These are phyloP conservation scores for Molanna angustata DNA, from an alignment of 2,888 invertebrate genomes.

Conservation along the genomic window DNA sequence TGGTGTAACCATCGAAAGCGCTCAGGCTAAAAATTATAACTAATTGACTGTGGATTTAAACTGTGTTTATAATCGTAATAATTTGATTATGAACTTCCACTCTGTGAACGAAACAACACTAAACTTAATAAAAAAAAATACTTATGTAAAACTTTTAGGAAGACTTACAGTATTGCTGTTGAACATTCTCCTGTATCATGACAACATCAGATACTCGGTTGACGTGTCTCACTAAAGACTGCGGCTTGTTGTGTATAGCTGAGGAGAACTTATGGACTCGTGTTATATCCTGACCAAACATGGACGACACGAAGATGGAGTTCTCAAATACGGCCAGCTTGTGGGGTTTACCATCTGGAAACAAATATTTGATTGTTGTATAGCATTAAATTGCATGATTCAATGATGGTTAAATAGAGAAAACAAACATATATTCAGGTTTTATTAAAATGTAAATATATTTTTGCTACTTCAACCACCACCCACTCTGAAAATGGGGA, in stretches of 20 bases:
- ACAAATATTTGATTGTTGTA: conserved; percentile 27
- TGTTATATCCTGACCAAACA: conserved; percentile 60
- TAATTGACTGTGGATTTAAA: neutral
- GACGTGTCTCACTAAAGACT: conserved; percentile 54
- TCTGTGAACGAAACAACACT: no score
- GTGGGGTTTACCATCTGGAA: conserved; percentile 60
- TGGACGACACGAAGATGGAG: conserved; percentile 63
- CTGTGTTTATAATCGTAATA: no score
- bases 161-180: conserved; percentile 50
- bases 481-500: no score
- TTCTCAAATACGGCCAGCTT: conserved; percentile 75
- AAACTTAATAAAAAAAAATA: no score
- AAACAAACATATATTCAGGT: no score
- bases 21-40: no score
- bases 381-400: no score
- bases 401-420: no score
- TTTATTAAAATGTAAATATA: no score
- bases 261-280: conserved; percentile 69
- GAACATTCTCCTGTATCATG: conserved; percentile 66
- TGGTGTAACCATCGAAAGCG: no score
- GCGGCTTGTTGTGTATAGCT: conserved; percentile 53
- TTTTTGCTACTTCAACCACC: no score
- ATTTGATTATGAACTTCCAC: no score
- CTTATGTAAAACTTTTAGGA: neutral
- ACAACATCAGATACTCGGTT: conserved; percentile 62